A percentile compares a stretch with the other conserved stretches of the same genome.
Evolutionary conservation across 2,888 invertebrate species (phyloP).

Genomic region (Galeruca laticollis): DNA sequence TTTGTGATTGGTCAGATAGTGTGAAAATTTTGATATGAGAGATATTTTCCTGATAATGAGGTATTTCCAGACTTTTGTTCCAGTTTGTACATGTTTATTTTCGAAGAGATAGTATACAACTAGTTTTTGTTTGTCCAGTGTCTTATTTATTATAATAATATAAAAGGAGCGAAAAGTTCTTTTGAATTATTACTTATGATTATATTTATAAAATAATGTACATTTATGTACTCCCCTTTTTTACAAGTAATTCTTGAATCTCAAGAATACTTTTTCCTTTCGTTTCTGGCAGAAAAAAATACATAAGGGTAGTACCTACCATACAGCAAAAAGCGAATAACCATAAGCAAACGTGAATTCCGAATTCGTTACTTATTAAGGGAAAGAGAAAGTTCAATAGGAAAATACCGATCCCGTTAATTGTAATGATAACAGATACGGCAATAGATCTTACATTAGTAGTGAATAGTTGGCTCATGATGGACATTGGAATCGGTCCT

Average conservation of each 20-base stretch:
- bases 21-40: too few relatives aligned
- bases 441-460: slow-evolving; percentile 80
- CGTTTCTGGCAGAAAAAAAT: slow-evolving; percentile 45
- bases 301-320: slow-evolving; percentile 38
- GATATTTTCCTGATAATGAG: too few relatives aligned
- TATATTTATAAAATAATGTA: too few relatives aligned
- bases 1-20: too few relatives aligned
- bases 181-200: too few relatives aligned
- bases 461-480: slow-evolving; percentile 85
- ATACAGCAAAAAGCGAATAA: slow-evolving; percentile 37
- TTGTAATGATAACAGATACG: slow-evolving; percentile 31
- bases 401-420: slow-evolving; percentile 40
- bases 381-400: slow-evolving; percentile 46
- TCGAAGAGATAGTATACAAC: too few relatives aligned
- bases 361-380: slow-evolving; percentile 28
- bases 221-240: too few relatives aligned
- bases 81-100: too few relatives aligned
- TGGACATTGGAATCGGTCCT: slow-evolving; percentile 83
- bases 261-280: slow-evolving; percentile 47
- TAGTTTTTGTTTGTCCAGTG: too few relatives aligned
- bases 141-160: too few relatives aligned
- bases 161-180: too few relatives aligned
- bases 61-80: too few relatives aligned
- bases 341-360: slow-evolving; percentile 42
- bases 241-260: slow-evolving; percentile 39